Base-by-base conservation (phyloP, 2,113 vertebrate species). In the Chauna torquata region DNA sequence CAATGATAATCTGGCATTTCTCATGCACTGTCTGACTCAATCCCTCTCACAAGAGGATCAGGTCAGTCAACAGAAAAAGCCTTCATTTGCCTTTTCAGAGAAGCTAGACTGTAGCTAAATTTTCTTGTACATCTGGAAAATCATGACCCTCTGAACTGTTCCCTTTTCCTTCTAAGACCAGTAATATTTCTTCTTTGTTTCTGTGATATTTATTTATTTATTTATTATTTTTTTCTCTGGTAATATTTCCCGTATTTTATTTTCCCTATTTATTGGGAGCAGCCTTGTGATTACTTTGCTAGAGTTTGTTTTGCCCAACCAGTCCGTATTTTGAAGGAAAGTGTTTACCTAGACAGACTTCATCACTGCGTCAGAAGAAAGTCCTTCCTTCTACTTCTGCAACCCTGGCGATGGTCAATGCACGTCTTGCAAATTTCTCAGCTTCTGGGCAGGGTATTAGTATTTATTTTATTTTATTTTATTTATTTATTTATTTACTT, bases 1-100 rank as follows among this genome's bases (percentile, higher is more conserved):
- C 57, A 88, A 61, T 47, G 64, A 82, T 75, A 83, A 88, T 75
- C 47, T 86, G 88, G 61, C 72, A 90, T 94, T 88, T 90, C 34
- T 88, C 59, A 88, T 90, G 47, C 44, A 44, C 91, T 81, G 17
- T 78, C 47, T 93, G 61, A 89, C 55, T 93, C 82, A 86, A 36
- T 14, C 27, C 16, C 36, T 92, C n/a, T 96, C 70, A 42, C 1
- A 6, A 88, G 52, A 75, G 12, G 44, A 84, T 89, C 77, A 68
- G n/a, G 17, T 22, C 32, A 76, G 44, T 34, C 30, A 78, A 78
- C 27, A 78, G 68, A 88, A 93, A 69, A n/a, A 9, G 44, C 23
- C 88, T 88, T 93, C 12, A 64, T 82, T 92, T 86, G 49, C 24
- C 52, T 84, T 66, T 84, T 58, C 44, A 69, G 80, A 94, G 30